phyloP scores from a whole-genome alignment of 2,888 invertebrate species.

The Hirtodrosophila trivittata region DNA sequence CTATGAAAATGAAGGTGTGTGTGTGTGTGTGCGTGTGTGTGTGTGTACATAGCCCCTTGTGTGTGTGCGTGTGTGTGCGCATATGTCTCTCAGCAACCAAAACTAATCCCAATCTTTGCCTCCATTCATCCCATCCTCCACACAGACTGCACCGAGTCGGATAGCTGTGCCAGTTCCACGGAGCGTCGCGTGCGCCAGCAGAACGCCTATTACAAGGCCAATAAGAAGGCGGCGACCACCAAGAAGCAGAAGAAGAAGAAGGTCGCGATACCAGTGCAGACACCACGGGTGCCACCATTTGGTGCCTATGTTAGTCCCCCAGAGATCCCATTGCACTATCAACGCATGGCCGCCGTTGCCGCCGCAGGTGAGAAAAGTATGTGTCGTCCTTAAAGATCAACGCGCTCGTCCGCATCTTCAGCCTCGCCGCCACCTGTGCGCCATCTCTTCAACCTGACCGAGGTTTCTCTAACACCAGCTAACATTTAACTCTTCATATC shows the following conservation, averaged over 20 bases:
- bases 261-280: conserved; percentile 92
- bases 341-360: conserved; percentile 80
- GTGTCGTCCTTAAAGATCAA: conserved; percentile 49
- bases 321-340: conserved; percentile 86
- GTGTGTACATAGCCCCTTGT: too few species aligned
- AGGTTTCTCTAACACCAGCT: too few species aligned
- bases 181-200: conserved; percentile 86
- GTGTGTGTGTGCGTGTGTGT: not conserved
- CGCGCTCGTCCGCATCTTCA: not conserved
- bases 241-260: conserved; percentile 90
- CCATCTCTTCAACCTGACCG: too few species aligned
- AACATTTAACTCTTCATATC: too few species aligned
- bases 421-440: too few species aligned
- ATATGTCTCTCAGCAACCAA: too few species aligned
- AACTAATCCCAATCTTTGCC: too few species aligned
- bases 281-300: conserved; percentile 90
- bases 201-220: conserved; percentile 87
- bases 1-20: conserved; percentile 87
- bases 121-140: too few species aligned
- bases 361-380: conserved; percentile 83
- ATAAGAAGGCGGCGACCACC: conserved; percentile 88
- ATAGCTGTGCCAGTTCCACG: conserved; percentile 89
- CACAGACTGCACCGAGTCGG: conserved; percentile 91
- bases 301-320: conserved; percentile 88
- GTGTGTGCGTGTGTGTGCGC: too few species aligned